Evolutionary conservation across 2,113 vertebrate genomes (phyloP).

Genomic region (Pterocles gutturalis): DNA sequence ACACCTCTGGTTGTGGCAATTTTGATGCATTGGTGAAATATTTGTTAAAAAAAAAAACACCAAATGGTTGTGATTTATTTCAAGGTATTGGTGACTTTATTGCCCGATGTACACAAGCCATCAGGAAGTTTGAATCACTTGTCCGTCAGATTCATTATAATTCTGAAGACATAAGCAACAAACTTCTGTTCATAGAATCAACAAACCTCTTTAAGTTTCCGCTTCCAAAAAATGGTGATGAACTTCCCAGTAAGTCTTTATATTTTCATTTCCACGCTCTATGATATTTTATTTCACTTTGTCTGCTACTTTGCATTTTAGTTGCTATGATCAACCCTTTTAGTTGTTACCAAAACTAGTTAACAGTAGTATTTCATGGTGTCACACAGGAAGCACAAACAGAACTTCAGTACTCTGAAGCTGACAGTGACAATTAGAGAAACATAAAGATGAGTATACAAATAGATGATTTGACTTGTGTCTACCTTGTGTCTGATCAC

Average conservation of each 20-base stretch:
- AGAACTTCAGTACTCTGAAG: not conserved
- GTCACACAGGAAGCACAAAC: not conserved
- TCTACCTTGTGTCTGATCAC: not conserved
- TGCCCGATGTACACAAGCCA: constrained; percentile 72
- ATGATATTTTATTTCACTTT: not conserved
- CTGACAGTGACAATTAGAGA: not conserved
- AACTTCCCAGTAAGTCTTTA: constrained; percentile 82
- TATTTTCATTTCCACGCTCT: not conserved
- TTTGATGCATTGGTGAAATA: not conserved
- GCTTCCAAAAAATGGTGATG: constrained; percentile 33
- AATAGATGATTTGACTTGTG: not conserved
- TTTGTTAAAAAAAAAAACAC: not conserved
- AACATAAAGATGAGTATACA: not conserved
- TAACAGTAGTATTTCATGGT: not conserved
- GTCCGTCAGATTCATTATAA: constrained; percentile 87
- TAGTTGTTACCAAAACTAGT: not conserved
- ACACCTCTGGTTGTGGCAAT: not conserved
- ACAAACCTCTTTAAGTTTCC: constrained; percentile 88
- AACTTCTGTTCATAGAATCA: constrained; percentile 81
- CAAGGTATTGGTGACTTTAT: constrained; percentile 88
- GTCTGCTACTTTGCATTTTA: not conserved
- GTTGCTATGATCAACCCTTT: not conserved
- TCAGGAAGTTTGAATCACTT: constrained; percentile 86
- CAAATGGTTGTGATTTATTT: not conserved
- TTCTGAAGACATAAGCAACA: constrained; percentile 81